Percentiles rank a stretch among this genome's conserved stretches.
Conservation (phyloP, 2,113 vertebrate genomes). For the Pseudorasbora parva region DNA sequence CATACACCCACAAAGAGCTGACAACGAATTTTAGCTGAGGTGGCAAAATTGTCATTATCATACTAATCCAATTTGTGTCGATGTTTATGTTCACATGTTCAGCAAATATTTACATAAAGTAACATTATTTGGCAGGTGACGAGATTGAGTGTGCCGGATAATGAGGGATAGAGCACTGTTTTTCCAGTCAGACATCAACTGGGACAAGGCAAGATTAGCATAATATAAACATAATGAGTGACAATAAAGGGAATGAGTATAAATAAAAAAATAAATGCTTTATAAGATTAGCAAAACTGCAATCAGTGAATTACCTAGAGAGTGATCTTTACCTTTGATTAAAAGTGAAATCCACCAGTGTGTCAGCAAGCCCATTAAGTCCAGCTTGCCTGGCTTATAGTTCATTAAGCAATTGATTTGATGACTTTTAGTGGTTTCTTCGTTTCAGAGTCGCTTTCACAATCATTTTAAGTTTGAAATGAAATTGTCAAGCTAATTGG, state of each 20-base stretch:
- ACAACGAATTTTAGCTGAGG: conserved; percentile 19
- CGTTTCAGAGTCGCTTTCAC: neutral
- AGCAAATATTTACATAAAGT: conserved; percentile 52
- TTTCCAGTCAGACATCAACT: conserved; percentile 16
- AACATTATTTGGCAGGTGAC: conserved; percentile 29
- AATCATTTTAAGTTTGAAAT: conserved; percentile 7
- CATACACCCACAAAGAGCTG: neutral
- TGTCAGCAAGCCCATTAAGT: conserved; percentile 15
- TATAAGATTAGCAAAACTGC: conserved; percentile 36
- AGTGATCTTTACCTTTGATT: conserved; percentile 35
- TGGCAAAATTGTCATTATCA: conserved; percentile 39
- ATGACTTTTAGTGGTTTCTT: conserved; percentile 16
- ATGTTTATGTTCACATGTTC: conserved; percentile 39
- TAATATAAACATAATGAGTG: conserved; percentile 51
- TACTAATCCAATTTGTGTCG: conserved; percentile 45
- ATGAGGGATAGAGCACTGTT: conserved; percentile 19
- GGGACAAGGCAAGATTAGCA: conserved; percentile 47
- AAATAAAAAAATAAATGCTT: conserved; percentile 28
- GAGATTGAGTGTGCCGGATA: conserved; percentile 45
- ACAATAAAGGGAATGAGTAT: conserved; percentile 29
- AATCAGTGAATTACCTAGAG: conserved; percentile 2
- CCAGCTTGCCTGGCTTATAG: conserved; percentile 18
- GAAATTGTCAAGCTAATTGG: neutral
- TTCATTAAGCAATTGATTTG: conserved; percentile 40
- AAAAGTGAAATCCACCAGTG: conserved; percentile 36